A percentile compares a stretch with the other conserved stretches of the same genome.
phyloP scores from a whole-genome alignment of 1,140 invertebrate species.

The Philopotamus ludificatus region DNA sequence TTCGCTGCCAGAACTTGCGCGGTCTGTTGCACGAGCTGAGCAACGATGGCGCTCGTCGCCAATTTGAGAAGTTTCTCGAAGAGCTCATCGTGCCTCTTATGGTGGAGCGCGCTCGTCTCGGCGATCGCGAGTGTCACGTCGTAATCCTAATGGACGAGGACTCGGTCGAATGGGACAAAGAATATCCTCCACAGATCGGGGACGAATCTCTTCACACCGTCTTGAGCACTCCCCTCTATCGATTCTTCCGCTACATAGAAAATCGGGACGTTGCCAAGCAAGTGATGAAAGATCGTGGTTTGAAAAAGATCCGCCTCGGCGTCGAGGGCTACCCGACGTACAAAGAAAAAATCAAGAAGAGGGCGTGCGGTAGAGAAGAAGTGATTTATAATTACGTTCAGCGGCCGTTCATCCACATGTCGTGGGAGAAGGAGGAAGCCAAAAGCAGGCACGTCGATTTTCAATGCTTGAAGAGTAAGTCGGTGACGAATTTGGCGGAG shows the following conservation, averaged over 20 bases:
- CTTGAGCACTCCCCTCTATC: conserved; percentile 87
- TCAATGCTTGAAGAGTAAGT: conserved; percentile 93
- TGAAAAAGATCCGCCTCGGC: conserved; percentile 98
- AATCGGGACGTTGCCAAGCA: conserved; percentile 97
- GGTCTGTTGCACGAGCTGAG: conserved; percentile 96
- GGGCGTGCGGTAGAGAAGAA: conserved; percentile 87
- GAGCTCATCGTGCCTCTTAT: conserved; percentile 93
- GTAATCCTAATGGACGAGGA: conserved; percentile 95
- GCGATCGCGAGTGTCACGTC: conserved; percentile 87
- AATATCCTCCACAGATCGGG: conserved; percentile 96
- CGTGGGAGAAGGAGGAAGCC: conserved; percentile 99
- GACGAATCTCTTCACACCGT: conserved; percentile 95
- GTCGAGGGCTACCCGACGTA: conserved; percentile 99
- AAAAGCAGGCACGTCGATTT: conserved; percentile 99
- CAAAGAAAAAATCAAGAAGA: conserved; percentile 93
- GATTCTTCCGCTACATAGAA: conserved; percentile 99
- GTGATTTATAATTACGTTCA: conserved; percentile 99
- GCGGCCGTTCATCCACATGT: conserved; percentile 99
- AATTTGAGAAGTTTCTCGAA: conserved; percentile 96
- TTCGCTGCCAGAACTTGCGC: conserved; percentile 82
- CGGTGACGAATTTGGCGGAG: conserved; percentile 89
- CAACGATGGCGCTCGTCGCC: conserved; percentile 95
- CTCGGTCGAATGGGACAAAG: conserved; percentile 95
- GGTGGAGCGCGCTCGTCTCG: conserved; percentile 91
- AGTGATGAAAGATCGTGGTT: conserved; percentile 95